Evolutionary conservation across 2,113 vertebrate genomes (phyloP), one percentile per base, ranked within the genome.

Genomic region (Onychostoma macrolepis): DNA sequence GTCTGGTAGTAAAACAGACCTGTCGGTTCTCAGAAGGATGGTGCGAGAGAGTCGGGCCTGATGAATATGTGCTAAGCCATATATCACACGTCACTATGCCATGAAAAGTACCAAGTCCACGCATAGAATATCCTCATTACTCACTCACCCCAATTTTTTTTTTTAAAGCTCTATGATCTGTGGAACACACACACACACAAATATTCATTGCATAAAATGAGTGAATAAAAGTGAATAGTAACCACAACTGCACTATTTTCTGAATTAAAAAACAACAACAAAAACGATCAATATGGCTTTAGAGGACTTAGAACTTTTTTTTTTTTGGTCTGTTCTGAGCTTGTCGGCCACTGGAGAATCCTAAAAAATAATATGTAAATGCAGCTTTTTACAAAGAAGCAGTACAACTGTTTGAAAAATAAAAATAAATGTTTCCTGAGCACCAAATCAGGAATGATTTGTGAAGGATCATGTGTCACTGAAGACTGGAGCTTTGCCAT

Each of bases 1-100:
- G 2, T 72, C 77, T 61, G n/a, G n/a, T 72, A 33, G 75, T 65
- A 45, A n/a, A 53, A 69, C 19, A 56, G 50, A 79, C 17, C 50
- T 38, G 38, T 2, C 0, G 77, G 7, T 79, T 86, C 80, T 36
- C 26, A 85, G 86, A 89, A 89, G 76, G 0, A 38, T 12, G 19
- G 19, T 6, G 43, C 6, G 80, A 41, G 19, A 30, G 10, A 30
- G 61, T 33, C 24, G 1, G n/a, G 43, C n/a, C 43, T 71, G 33
- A 58, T 6, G 0, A 17, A 28, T 80, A 28, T 71, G 10, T 53
- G 30, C 28, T 21, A 7, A 63, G 24, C 9, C 26, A 53, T 86
- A 79, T 83, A 86, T 83, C 80, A 86, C 26, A 26, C 5, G 4
- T n/a, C 71, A 75, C 24, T 43, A 26, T 7, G 24, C 71, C 4